Conservation (phyloP, 2,888 invertebrate species). For the Idaea aversata region DNA sequence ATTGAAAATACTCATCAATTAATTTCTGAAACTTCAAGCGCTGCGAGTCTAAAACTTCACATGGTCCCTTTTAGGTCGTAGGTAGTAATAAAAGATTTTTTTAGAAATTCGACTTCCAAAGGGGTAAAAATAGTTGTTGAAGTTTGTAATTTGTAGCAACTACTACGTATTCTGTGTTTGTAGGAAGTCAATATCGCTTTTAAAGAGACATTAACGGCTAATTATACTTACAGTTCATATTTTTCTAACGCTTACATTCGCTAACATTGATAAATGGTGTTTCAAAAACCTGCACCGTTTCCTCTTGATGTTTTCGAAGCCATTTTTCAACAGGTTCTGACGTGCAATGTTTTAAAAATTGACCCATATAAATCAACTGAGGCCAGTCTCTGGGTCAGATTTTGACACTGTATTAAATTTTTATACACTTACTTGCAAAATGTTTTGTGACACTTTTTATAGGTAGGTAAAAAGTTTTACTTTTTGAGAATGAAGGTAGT, state of each 20-base stretch:
- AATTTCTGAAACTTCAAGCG: too few species aligned
- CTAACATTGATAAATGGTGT: conserved; percentile 7
- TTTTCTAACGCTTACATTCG: conserved; percentile 6
- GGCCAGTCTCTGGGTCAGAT: not conserved
- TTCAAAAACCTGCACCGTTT: not conserved
- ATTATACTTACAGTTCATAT: not conserved
- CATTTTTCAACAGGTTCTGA: conserved; percentile 1
- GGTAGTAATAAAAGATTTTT: too few species aligned
- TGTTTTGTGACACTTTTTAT: not conserved
- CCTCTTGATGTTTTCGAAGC: not conserved
- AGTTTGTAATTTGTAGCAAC: too few species aligned
- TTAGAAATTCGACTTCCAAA: too few species aligned
- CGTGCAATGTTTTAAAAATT: not conserved
- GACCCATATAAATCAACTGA: not conserved
- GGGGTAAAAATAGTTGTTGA: too few species aligned
- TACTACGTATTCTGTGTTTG: too few species aligned
- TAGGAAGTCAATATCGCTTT: too few species aligned
- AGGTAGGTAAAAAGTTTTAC: too few species aligned
- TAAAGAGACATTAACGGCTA: not conserved
- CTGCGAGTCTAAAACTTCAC: too few species aligned
- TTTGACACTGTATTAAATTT: conserved; percentile 1
- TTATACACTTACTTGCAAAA: not conserved
- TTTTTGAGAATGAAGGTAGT: too few species aligned
- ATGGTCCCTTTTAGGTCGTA: too few species aligned
- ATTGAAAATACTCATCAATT: too few species aligned